Evolutionary conservation across 2,797 vertebrate genomes (phyloP), one percentile per base, ranked within the genome.

Genomic region (Rousettus madagascariensis): DNA sequence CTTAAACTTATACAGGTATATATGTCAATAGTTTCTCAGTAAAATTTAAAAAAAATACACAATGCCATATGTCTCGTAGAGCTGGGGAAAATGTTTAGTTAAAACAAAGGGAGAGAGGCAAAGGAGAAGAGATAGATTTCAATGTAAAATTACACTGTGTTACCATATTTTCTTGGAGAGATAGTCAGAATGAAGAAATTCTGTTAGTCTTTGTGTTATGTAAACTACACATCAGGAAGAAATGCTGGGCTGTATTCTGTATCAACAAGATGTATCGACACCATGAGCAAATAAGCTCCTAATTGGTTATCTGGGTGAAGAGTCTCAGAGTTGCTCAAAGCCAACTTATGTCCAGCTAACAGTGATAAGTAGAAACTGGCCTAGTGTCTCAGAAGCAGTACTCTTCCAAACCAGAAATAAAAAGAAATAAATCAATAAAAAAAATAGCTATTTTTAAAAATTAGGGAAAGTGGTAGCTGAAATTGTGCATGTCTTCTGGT

Each of bases 381-480:
- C 61, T 30, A 51, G 24, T 22, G 71, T 77, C 84, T 90, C 71
- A 84, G 59, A 84, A 87, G 33, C 7, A 20, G 6, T 38, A 10
- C 5, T 75, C 71, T 88, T 86, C 46, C n/a, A 72, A 93, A 71
- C 49, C n/a, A 79, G 53, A 91, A 94, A 77, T 36, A 38, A 78
- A 46, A 91, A 90, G 41, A 85, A 93, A 82, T n/a, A 86, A 94
- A 15, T 80, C 26, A 51, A 36, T n/a, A 38, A 38, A 66, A 66
- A 94, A 24, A 77, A 55, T 16, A 93, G 43, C 38, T 55, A 30
- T 75, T 77, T 55, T 55, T 38, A 57, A 55, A 22, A 55, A 57
- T 28, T 33, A 13, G 51, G 22, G 2, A 71, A 26, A 15, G 4
- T 71, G 30, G 74, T 36, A 55, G 53, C 19, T 66, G 43, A 84